Conservation (phyloP, 2,113 vertebrate genomes). For the Fregata magnificens region DNA sequence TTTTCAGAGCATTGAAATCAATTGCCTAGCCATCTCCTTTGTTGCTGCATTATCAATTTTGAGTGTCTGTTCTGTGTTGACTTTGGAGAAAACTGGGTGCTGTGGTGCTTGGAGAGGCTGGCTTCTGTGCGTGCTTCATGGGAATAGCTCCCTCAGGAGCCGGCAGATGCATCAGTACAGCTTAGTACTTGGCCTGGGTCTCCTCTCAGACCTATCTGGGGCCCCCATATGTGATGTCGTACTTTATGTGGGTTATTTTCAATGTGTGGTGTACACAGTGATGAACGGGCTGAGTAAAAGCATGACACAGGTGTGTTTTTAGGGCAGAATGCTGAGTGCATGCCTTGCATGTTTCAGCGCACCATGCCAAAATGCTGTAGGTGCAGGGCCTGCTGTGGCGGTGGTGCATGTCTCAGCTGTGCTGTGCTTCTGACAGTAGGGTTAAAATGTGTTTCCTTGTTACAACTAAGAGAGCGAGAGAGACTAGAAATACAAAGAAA, state of each 20-base stretch:
- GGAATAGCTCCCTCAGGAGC: not conserved
- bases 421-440: not conserved
- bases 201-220: not conserved
- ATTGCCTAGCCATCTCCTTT: not conserved
- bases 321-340: not conserved
- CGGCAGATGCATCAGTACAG: accelerated
- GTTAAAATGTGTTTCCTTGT: not conserved
- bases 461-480: not conserved
- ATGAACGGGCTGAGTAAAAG: not conserved
- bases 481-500: not conserved
- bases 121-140: accelerated
- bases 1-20: not conserved
- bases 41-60: not conserved
- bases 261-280: accelerated
- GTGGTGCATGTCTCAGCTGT: not conserved
- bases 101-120: not conserved
- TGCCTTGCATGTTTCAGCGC: not conserved
- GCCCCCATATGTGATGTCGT: accelerated
- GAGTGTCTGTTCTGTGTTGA: not conserved
- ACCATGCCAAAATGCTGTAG: not conserved
- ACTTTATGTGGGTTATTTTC: not conserved
- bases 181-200: not conserved
- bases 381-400: not conserved
- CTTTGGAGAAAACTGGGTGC: not conserved
- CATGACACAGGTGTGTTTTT: not conserved